Conservation (phyloP, 1,140 invertebrate species). For the Bombyx mandarina region DNA sequence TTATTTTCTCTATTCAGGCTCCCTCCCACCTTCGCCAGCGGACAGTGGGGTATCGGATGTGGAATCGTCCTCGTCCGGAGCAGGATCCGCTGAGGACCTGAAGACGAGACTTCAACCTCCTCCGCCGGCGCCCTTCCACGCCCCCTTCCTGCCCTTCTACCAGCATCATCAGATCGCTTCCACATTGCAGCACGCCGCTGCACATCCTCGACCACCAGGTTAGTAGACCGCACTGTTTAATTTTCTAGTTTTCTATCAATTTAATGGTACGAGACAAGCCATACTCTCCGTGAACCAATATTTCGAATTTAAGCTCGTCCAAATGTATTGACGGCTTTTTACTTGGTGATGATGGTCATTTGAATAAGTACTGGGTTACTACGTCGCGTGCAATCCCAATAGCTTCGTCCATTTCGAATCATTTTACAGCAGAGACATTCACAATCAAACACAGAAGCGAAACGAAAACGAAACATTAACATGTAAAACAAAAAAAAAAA, state of each 20-base stretch:
- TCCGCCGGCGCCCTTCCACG: slow-evolving; percentile 59
- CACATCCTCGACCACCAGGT: slow-evolving; percentile 61
- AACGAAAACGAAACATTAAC: too few species aligned
- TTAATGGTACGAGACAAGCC: too few species aligned
- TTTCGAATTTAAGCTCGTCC: too few species aligned
- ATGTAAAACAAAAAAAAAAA: neutral
- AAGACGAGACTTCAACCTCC: slow-evolving; percentile 80
- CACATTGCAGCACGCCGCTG: slow-evolving; percentile 55
- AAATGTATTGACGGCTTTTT: too few species aligned
- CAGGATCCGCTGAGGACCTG: slow-evolving; percentile 90
- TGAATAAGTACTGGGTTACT: too few species aligned
- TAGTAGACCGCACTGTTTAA: slow-evolving; percentile 13
- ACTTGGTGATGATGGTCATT: too few species aligned
- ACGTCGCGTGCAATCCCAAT: too few species aligned
- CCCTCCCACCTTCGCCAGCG: slow-evolving; percentile 95
- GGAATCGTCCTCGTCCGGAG: slow-evolving; percentile 93
- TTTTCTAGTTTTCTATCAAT: too few species aligned
- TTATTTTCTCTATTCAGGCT: slow-evolving; percentile 73
- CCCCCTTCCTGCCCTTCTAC: slow-evolving; percentile 66
- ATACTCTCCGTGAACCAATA: too few species aligned
- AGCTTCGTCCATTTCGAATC: too few species aligned
- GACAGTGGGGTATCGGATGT: slow-evolving; percentile 98
- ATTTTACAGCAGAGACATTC: too few species aligned
- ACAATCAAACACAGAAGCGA: too few species aligned
- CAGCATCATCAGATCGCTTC: slow-evolving; percentile 63